Conservation (phyloP, 1,140 invertebrate genomes). For the Vanessa tameamea region DNA sequence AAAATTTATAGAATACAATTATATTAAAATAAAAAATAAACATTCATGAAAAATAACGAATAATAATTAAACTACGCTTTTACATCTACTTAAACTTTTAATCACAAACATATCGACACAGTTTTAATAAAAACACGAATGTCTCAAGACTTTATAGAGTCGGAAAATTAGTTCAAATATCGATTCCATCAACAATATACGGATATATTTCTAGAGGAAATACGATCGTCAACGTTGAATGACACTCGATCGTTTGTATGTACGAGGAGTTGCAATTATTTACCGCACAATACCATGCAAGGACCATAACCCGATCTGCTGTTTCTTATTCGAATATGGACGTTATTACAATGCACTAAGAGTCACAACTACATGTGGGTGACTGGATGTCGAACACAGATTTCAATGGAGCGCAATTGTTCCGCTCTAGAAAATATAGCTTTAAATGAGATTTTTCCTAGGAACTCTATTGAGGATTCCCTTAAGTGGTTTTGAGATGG, state of each 20-base stretch:
- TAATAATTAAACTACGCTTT: too few relatives aligned
- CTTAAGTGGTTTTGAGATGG: conserved; percentile 22
- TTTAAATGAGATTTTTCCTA: conserved; percentile 38
- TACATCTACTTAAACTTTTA: neutral
- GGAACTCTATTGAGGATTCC: conserved; percentile 26
- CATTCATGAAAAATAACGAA: too few relatives aligned
- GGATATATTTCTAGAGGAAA: conserved; percentile 6
- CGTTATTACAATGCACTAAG: neutral
- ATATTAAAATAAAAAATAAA: too few relatives aligned
- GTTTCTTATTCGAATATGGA: neutral
- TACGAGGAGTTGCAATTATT: conserved; percentile 28
- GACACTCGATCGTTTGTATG: conserved; percentile 21
- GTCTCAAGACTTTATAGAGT: neutral
- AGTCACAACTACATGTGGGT: neutral
- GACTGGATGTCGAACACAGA: conserved; percentile 30
- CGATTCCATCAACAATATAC: neutral
- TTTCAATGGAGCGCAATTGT: conserved; percentile 39
- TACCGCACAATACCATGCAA: conserved; percentile 9
- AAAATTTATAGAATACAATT: too few relatives aligned
- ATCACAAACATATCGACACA: neutral
- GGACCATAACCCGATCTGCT: conserved; percentile 6
- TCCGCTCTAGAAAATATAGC: conserved; percentile 36
- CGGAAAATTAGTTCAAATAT: neutral
- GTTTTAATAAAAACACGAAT: neutral
- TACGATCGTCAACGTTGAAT: conserved; percentile 10